These are phyloP conservation scores for Magallana angulata DNA, from an alignment of 1,140 invertebrate species.

Conservation along the genomic window DNA sequence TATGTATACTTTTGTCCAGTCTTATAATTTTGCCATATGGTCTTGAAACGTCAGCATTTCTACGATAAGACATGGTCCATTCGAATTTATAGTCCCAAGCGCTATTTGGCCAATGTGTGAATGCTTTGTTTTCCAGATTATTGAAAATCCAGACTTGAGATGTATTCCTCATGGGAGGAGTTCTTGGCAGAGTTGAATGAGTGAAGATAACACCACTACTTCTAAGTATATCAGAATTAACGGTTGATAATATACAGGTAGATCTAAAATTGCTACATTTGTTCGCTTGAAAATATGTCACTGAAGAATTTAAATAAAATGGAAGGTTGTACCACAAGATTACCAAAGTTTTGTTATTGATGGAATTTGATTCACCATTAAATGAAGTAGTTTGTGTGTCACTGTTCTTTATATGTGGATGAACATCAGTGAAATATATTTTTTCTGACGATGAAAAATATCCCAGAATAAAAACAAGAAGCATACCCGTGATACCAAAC, in stretches of 20 bases:
- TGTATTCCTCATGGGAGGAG: too few relatives aligned
- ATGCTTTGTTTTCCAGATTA: background rate
- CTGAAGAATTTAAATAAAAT: background rate
- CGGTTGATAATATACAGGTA: background rate
- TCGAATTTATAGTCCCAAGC: background rate
- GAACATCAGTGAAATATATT: too few relatives aligned
- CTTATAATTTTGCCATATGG: background rate
- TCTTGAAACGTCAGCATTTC: background rate
- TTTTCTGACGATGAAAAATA: too few relatives aligned
- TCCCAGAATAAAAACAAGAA: too few relatives aligned
- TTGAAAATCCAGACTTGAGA: too few relatives aligned
- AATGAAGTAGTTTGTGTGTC: too few relatives aligned
- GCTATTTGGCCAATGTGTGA: background rate
- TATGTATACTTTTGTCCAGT: background rate
- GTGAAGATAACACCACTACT: background rate
- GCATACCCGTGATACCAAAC: too few relatives aligned
- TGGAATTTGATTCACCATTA: background rate
- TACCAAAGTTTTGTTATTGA: background rate
- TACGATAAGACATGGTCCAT: background rate
- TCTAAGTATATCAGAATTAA: background rate
- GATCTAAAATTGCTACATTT: background rate
- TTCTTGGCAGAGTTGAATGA: background rate
- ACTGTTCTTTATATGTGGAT: too few relatives aligned
- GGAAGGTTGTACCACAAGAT: background rate
- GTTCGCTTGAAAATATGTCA: background rate